Base-by-base conservation (phyloP, 2,888 invertebrate species). In the Phyllotreta striolata region DNA sequence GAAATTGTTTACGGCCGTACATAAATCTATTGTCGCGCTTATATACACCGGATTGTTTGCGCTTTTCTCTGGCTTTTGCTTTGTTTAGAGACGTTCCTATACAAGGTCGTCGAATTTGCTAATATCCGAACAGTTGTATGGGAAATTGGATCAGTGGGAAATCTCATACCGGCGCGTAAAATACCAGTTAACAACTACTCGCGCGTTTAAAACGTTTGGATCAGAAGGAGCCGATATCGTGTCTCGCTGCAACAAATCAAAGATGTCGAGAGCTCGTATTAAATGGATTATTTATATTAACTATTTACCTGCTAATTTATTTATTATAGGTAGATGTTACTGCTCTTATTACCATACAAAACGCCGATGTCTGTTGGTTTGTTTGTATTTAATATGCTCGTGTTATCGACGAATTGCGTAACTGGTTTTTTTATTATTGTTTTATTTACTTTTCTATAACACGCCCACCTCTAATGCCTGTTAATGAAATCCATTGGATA, bases 231-330 rank as follows among this genome's bases (percentile, higher is more conserved):
- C 74, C 73, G 75, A 73, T 75, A 71, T 73, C 75, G 74, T 75
- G 75, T 66, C 66, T 67, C 58, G 54, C 62, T 62, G 51, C 68
- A 67, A 75, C 75, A 75, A 75, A 75, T 75, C 75, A 75, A 68
- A 64, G 63, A 58, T 61, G 69, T 72, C 69, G 73, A 72, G 71
- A 69, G 69, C 59, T 70, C 61, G 69, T 70, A 74, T 73, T 73
- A 74, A 74, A 74, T 73, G 71, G 70, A 71, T 73, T 72, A 73
- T 74, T 74, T 73, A 73, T 73, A 69, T 49, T 72, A 70, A 74
- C 74, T 69, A 72, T 74, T 72, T 70, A 60, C 68, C 64, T 64
- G 70, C 66, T 74, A 73, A 74, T 73, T 74, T 73, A 73, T 73
- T 63, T 69, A n/a, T n/a, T n/a, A 67, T 72, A 70, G 70, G 66